phyloP scores from a whole-genome alignment of 2,888 invertebrate genomes.

The Drosophila setosimentum region DNA sequence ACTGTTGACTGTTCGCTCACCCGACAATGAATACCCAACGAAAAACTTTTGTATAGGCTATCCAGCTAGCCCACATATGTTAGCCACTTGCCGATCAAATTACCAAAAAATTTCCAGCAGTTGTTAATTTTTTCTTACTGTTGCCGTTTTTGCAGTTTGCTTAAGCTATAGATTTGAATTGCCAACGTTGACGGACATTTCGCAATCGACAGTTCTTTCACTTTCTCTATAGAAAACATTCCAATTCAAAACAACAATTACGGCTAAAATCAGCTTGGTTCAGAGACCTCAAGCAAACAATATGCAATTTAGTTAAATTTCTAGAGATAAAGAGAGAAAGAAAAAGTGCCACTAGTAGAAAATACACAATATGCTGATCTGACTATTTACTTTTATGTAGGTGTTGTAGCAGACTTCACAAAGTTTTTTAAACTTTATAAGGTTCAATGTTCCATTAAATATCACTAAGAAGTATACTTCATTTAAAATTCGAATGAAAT shows the following conservation, averaged over 20 bases:
- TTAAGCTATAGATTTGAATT: conserved; percentile 29
- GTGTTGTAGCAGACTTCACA: conserved; percentile 24
- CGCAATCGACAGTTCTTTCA: conserved; percentile 43
- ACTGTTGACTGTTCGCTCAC: conserved; percentile 15
- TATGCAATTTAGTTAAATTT: conserved; percentile 14
- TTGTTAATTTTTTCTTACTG: conserved; percentile 8
- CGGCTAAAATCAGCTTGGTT: conserved; percentile 19
- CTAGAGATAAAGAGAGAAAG: not conserved
- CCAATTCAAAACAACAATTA: conserved; percentile 9
- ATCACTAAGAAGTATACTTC: not conserved
- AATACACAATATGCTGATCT: conserved; percentile 31
- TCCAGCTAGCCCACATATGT: conserved; percentile 29
- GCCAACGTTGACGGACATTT: conserved; percentile 48
- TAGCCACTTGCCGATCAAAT: conserved; percentile 45
- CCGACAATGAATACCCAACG: conserved; percentile 29
- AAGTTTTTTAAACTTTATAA: not conserved
- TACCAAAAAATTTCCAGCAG: conserved; percentile 33
- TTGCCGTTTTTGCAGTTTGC: conserved; percentile 28
- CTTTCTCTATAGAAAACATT: conserved; percentile 7
- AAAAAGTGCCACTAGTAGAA: conserved; percentile 20
- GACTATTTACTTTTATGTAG: conserved; percentile 25
- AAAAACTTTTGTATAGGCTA: conserved; percentile 27
- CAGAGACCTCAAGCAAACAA: conserved; percentile 40
- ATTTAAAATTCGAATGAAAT: not conserved
- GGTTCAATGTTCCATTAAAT: conserved; percentile 8